Evolutionary conservation across 2,113 vertebrate species (phyloP).

Genomic region (Pangasianodon gigas): DNA sequence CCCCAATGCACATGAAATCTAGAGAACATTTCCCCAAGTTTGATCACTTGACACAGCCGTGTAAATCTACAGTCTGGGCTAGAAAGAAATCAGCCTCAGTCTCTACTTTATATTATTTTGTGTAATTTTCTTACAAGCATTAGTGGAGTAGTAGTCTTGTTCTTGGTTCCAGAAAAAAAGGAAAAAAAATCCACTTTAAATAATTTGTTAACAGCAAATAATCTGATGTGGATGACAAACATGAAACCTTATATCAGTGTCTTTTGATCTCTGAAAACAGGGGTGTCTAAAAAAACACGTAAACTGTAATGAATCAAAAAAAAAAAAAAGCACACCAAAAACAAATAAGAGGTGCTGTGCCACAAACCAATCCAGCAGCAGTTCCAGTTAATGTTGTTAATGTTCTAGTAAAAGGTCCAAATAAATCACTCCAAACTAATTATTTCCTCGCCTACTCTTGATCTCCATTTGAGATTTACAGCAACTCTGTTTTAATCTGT

Average conservation of each 20-base stretch:
- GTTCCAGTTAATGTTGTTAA: not conserved
- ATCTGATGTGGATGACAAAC: not conserved
- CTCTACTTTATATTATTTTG: not conserved
- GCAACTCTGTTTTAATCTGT: not conserved
- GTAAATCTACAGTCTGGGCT: not conserved
- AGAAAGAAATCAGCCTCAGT: not conserved
- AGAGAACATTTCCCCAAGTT: not conserved
- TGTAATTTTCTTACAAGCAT: not conserved
- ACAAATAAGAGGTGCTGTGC: not conserved
- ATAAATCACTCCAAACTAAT: constrained; percentile 18
- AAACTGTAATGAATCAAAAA: not conserved
- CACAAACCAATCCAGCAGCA: not conserved
- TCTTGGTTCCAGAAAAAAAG: not conserved
- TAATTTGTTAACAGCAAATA: not conserved
- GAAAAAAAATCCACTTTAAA: not conserved
- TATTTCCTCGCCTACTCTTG: not conserved
- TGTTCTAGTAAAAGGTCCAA: constrained; percentile 8
- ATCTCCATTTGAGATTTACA: constrained; percentile 10
- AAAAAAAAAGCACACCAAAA: not conserved
- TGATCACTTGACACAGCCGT: not conserved
- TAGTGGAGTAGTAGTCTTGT: not conserved
- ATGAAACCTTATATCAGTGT: not conserved
- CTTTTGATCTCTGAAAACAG: not conserved
- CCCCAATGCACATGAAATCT: not conserved
- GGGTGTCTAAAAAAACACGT: not conserved